These are phyloP conservation scores for Quadriops clusia DNA, from an alignment of 2,888 invertebrate genomes.

Conservation along the genomic window DNA sequence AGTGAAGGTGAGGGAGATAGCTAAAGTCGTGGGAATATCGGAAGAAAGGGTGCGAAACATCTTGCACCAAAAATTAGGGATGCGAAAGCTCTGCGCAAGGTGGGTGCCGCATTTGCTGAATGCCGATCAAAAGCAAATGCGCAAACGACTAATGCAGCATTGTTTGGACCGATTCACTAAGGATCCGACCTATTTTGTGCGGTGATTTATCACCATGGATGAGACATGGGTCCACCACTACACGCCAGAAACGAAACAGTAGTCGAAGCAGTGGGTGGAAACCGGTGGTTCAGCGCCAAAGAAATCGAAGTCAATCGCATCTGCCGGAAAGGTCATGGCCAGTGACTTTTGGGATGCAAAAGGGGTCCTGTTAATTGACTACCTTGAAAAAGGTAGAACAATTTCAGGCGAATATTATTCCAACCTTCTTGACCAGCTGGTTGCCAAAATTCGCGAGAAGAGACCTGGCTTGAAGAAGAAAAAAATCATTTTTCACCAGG, in stretches of 20 bases:
- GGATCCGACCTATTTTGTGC: no score
- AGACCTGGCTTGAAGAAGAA: no score
- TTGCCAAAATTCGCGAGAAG: constrained; percentile 10
- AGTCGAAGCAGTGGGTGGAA: no score
- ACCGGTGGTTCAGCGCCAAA: constrained; percentile 15
- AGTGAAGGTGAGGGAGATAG: no score
- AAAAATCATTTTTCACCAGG: constrained; percentile 17
- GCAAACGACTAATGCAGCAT: constrained; percentile 11
- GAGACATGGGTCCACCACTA: no score
- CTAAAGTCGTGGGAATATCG: no score
- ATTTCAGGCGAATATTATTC: constrained; percentile 13
- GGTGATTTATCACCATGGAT: no score
- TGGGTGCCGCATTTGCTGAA: no score
- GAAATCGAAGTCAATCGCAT: constrained; percentile 14
- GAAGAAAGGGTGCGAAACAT: no score
- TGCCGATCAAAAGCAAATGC: constrained; percentile 10
- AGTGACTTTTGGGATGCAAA: constrained; percentile 18
- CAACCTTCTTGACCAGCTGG: constrained; percentile 11
- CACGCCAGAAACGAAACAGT: constrained; percentile 18
- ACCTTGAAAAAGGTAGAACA: constrained; percentile 14
- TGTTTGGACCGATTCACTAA: constrained; percentile 10
- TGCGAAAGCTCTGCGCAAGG: constrained; percentile 6
- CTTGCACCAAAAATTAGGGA: constrained; percentile 10
- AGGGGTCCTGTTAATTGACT: constrained; percentile 14
- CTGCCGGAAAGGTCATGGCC: constrained; percentile 17